Base-by-base conservation (phyloP, 53 echinoderm and acorn worm species). In the Apostichopus leukothele region DNA sequence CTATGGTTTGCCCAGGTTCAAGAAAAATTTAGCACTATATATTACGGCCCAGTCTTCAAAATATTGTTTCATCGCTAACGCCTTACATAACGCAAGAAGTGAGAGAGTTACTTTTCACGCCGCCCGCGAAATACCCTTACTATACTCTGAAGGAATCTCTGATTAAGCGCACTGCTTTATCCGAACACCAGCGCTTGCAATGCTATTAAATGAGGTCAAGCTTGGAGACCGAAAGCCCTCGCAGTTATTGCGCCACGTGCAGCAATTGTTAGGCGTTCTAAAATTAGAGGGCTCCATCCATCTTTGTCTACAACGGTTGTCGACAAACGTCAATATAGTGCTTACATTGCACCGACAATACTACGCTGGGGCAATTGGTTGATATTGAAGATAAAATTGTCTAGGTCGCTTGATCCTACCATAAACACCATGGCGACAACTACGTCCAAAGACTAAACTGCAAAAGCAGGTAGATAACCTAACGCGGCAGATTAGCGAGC, bases 101-200 rank as follows among this genome's bases (percentile, higher is more conserved):
- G 50, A 39, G 74, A 13, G 74, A 90, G 19, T 84, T 90, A 13
- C 71, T 71, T 71, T 19, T 18, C 20, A 71, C 5, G 4, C 68
- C 68, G 16, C 68, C 68, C 11, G 8, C 80, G 9, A 68, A 23
- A 18, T 19, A 79, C 18, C 89, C 63, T 18, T 89, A 89, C 57
- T 7, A 9, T 7, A 10, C 57, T 57, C 71, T 18, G 71, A 71
- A 18, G 71, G 4, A 19, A 1, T 21, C 20, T 4, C 71, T 16
- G 18, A 21, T 83, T 18, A 19, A 23, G 13, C 68, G 86, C 7
- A 67, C 16, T 5, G 22, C 66, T 11, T 20, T 86, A 5, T 86
- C 89, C 5, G 89, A 89, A 68, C 89, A 89, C 51, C 25, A 76
- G 73, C 67, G 83, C 51, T 20, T 89, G 18, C 59, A 89, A 76